Conservation (phyloP, 2,797 vertebrate species). For the Macrochelys suwanniensis region DNA sequence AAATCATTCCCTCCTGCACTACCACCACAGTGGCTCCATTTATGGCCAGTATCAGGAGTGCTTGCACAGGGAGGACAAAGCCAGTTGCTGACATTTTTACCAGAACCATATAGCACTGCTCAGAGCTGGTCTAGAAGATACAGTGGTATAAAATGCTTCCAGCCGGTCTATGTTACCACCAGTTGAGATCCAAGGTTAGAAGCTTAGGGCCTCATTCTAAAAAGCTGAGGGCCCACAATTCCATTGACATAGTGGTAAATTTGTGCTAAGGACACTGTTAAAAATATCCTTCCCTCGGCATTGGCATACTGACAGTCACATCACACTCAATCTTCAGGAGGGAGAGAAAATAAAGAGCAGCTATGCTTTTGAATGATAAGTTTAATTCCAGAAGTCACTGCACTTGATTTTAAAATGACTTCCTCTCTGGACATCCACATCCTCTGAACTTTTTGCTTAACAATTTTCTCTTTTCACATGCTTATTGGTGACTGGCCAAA, state of each 20-base stretch:
- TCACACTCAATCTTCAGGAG: no score
- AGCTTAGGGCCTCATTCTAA: neutral
- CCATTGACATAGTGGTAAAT: neutral
- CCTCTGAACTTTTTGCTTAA: neutral
- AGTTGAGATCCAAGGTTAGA: neutral
- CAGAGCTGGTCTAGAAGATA: neutral
- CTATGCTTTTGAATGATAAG: neutral
- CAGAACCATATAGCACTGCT: no score
- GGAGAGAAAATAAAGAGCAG: neutral
- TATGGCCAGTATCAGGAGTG: no score
- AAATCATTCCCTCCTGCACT: neutral
- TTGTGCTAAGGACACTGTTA: neutral
- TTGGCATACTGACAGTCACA: neutral
- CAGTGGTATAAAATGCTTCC: neutral
- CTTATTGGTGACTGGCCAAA: neutral
- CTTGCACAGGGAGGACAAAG: neutral
- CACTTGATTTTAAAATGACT: neutral
- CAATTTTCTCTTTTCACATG: neutral
- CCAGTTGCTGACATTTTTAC: neutral
- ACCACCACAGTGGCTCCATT: neutral
- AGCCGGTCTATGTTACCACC: neutral
- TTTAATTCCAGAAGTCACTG: neutral
- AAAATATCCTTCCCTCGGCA: neutral
- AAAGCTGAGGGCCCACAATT: neutral
- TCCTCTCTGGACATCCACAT: neutral